Conservation (phyloP, 2,113 vertebrate species). For the Trachemys scripta region DNA sequence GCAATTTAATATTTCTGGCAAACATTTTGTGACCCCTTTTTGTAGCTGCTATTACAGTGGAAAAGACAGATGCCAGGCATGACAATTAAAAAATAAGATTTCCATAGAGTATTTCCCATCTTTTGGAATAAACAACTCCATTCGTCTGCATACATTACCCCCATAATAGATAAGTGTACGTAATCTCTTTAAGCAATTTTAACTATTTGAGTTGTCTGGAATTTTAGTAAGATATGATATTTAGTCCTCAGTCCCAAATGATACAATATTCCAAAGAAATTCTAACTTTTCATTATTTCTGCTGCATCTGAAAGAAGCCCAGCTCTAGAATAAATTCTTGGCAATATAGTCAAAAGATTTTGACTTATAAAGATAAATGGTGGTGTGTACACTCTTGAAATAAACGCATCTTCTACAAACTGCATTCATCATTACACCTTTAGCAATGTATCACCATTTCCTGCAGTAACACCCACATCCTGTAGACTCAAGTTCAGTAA, state of each 20-base stretch:
- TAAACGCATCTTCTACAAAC: neutral
- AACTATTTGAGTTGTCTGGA: neutral
- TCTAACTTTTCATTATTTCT: neutral
- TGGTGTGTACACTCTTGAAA: neutral
- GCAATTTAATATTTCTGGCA: conserved; percentile 44
- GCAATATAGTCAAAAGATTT: neutral
- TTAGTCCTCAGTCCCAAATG: neutral
- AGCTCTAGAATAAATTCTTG: neutral
- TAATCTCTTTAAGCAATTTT: neutral
- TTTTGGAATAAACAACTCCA: neutral
- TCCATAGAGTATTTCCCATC: neutral
- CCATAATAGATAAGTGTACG: neutral
- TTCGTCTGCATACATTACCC: neutral
- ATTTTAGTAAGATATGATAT: neutral
- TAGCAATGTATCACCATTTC: neutral
- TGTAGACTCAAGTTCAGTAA: conserved; percentile 8
- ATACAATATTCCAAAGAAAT: too few relatives aligned
- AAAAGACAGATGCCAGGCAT: neutral
- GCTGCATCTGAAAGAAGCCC: neutral
- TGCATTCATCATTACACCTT: neutral
- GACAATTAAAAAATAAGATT: neutral
- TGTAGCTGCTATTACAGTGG: neutral
- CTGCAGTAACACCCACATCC: neutral
- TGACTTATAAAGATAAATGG: neutral
- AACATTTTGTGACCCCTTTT: conserved; percentile 36